Evolutionary conservation across 2,113 vertebrate genomes (phyloP).

Genomic region (Sylvia atricapilla): DNA sequence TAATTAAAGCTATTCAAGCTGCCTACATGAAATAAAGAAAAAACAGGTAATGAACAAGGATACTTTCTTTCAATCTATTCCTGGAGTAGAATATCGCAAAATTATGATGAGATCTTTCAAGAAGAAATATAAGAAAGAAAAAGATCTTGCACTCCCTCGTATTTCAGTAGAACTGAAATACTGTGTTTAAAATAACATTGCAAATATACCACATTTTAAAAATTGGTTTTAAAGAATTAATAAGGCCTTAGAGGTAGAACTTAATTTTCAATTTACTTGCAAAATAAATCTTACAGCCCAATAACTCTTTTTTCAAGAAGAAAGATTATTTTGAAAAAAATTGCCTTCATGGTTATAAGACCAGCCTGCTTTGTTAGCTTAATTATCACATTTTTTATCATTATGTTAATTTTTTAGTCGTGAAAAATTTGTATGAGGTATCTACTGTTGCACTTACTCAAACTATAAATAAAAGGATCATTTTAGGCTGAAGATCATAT

Average conservation of each 20-base stretch:
- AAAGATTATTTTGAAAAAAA: not conserved
- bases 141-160: not conserved
- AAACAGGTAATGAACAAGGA: not conserved
- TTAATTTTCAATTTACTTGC: not conserved
- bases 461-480: not conserved
- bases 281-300: not conserved
- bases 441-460: not conserved
- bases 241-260: not conserved
- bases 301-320: not conserved
- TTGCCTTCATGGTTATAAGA: not conserved
- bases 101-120: not conserved
- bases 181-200: not conserved
- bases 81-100: not conserved
- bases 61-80: not conserved
- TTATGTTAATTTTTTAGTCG: not conserved
- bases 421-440: not conserved
- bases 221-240: not conserved
- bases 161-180: not conserved
- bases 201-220: not conserved
- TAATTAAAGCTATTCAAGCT: not conserved
- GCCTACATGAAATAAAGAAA: not conserved
- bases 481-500: not conserved
- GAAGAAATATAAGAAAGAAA: not conserved
- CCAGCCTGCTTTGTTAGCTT: not conserved
- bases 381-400: not conserved